Percentiles rank a stretch among this genome's conserved stretches.
Evolutionary conservation across 1,140 invertebrate genomes (phyloP).

Genomic region (Pinna nobilis): DNA sequence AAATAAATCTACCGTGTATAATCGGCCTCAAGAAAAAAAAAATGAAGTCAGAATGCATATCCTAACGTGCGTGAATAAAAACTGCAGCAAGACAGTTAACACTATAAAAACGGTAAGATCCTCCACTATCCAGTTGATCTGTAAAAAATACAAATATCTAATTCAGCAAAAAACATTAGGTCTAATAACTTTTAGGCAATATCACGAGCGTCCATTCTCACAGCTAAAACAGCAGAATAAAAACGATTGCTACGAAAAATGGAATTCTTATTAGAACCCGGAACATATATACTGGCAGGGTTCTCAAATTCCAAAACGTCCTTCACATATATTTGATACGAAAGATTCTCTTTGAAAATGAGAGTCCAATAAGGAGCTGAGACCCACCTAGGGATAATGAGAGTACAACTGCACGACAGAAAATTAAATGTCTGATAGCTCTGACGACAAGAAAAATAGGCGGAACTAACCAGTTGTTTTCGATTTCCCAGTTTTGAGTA

Average conservation of each 20-base stretch:
- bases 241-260: neutral
- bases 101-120: too few relatives aligned
- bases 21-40: too few relatives aligned
- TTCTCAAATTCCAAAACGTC: neutral
- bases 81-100: too few relatives aligned
- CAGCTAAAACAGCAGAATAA: neutral
- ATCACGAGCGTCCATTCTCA: too few relatives aligned
- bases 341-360: neutral
- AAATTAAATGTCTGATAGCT: neutral
- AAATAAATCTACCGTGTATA: too few relatives aligned
- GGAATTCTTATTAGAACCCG: neutral
- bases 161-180: too few relatives aligned
- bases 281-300: neutral
- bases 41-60: too few relatives aligned
- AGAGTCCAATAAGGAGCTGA: neutral
- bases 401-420: neutral
- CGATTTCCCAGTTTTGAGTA: neutral
- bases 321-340: neutral
- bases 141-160: too few relatives aligned
- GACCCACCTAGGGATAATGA: neutral
- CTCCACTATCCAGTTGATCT: too few relatives aligned
- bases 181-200: too few relatives aligned
- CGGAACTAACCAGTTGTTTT: conserved; percentile 31
- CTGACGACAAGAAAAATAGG: neutral
- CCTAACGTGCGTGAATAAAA: too few relatives aligned